phyloP scores from a whole-genome alignment of 2,888 invertebrate genomes.

The Salticus scenicus region DNA sequence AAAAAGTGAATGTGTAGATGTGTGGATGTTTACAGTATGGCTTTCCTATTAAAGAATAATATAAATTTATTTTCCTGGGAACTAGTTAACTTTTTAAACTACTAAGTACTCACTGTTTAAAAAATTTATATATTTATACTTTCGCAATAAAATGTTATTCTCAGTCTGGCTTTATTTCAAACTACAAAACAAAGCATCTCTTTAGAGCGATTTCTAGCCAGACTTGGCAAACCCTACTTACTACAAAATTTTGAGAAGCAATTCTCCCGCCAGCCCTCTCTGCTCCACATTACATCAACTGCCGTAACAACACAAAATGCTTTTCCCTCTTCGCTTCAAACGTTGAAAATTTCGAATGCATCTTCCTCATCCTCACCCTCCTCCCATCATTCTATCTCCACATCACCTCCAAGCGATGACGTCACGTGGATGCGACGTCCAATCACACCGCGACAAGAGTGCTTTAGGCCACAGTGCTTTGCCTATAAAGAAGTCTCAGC shows the following conservation, averaged over 20 bases:
- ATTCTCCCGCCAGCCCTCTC: slow-evolving; percentile 50
- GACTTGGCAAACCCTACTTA: slow-evolving; percentile 12
- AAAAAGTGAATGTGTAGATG: too few species aligned
- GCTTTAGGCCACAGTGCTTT: slow-evolving; percentile 56
- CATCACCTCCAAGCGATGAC: slow-evolving; percentile 49
- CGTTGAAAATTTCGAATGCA: slow-evolving; percentile 29
- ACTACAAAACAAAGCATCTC: too few species aligned
- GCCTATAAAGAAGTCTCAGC: slow-evolving; percentile 44
- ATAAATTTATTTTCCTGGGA: too few species aligned
- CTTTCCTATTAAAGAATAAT: too few species aligned
- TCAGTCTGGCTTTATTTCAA: too few species aligned
- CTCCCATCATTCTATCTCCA: slow-evolving; percentile 17
- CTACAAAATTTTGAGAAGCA: slow-evolving; percentile 55
- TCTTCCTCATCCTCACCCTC: slow-evolving; percentile 12
- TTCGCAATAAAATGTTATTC: too few species aligned
- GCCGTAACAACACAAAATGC: slow-evolving; percentile 54
- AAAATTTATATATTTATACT: too few species aligned
- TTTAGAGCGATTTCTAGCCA: slow-evolving; percentile 40
- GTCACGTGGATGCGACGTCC: slow-evolving; percentile 61
- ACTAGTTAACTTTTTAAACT: too few species aligned
- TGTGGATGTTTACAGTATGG: too few species aligned
- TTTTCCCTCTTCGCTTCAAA: slow-evolving; percentile 44
- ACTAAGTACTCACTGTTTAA: too few species aligned
- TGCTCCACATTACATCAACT: slow-evolving; percentile 59
- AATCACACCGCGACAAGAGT: slow-evolving; percentile 57